Evolutionary conservation across 2,113 vertebrate species (phyloP), one percentile per base, ranked within the genome.

Genomic region (Cettia cetti): DNA sequence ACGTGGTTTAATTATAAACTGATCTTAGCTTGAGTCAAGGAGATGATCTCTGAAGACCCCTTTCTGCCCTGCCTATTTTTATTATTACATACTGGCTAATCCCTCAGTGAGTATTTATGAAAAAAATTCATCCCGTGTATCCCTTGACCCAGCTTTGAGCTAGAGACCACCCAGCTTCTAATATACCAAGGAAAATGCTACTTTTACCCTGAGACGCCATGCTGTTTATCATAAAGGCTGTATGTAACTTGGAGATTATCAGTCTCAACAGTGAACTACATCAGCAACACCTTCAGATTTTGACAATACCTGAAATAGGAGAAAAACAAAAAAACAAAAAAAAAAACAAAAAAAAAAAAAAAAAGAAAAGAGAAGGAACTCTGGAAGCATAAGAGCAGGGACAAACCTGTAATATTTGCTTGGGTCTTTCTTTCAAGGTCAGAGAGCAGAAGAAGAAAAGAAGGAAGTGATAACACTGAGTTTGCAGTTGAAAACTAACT

Each of bases 1-100:
- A 45, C 60, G 53, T 45, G 37, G 11, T 82, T 96, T 95, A 96
- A 84, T 95, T 95, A 91, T 84, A 82, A 92, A 92, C 33, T 85
- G 65, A 39, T 60, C 69, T 89, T 76, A n/a, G 21, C 24, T 90
- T 95, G 81, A 94, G 82, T 81, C 82, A 85, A 80, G 40, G 53
- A 84, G 70, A 45, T 91, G 75, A 88, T 93, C 61, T 76, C 74
- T 40, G 35, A 91, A 87, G 92, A 91, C 61, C 61, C 11, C 45
- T 90, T 95, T 78, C 84, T 91, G 74, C 65, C 53, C 49, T 82
- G 28, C 49, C 80, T 85, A 52, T 93, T n/a, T n/a, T n/a, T 86
- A 84, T 89, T 87, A 64, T 68, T 84, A 65, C 44, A 76, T 63
- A 57, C 50, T 4, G 2, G 10, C 47, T 93, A 95, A 96, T 92